phyloP scores from a whole-genome alignment of 2,888 invertebrate species.

The Elmis aenea region DNA sequence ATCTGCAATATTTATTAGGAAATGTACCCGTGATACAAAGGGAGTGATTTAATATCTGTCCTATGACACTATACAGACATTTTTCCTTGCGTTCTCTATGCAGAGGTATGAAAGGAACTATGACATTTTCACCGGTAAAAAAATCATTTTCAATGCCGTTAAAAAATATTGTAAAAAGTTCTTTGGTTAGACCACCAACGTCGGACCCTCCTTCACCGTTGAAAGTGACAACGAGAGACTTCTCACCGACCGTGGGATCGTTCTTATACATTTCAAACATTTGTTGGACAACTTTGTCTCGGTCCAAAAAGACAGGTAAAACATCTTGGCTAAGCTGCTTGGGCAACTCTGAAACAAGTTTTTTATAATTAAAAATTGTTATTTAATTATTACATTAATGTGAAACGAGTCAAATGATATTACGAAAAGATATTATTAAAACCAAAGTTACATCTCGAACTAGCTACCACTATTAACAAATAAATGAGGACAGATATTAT shows the following conservation, averaged over 20 bases:
- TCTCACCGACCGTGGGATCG: slow-evolving; percentile 1
- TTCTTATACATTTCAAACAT: slow-evolving; percentile 2
- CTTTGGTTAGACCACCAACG: slow-evolving; percentile 9
- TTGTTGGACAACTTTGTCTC: too few species aligned
- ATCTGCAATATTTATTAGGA: slow-evolving; percentile 8
- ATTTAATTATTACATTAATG: too few species aligned
- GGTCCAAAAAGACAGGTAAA: too few species aligned
- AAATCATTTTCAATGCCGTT: slow-evolving; percentile 1
- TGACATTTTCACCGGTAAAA: slow-evolving; percentile 6
- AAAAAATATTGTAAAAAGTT: slow-evolving; percentile 9
- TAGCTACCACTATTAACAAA: too few species aligned
- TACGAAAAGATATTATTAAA: too few species aligned
- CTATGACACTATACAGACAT: slow-evolving; percentile 3
- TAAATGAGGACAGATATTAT: too few species aligned
- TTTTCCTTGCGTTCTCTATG: slow-evolving; percentile 4
- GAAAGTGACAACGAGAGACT: slow-evolving; percentile 4
- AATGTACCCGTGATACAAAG: slow-evolving; percentile 3
- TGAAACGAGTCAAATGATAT: too few species aligned
- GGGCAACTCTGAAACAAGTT: too few species aligned
- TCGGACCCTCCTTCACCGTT: slow-evolving; percentile 5
- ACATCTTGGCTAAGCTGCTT: too few species aligned
- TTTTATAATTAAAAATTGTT: too few species aligned
- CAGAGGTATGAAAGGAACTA: slow-evolving; percentile 6
- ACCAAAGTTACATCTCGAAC: too few species aligned
- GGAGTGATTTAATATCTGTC: slow-evolving; percentile 9